Evolutionary conservation across 2,888 invertebrate genomes (phyloP), one percentile per base, ranked within the genome.

Genomic region (Slavum lentiscoides): DNA sequence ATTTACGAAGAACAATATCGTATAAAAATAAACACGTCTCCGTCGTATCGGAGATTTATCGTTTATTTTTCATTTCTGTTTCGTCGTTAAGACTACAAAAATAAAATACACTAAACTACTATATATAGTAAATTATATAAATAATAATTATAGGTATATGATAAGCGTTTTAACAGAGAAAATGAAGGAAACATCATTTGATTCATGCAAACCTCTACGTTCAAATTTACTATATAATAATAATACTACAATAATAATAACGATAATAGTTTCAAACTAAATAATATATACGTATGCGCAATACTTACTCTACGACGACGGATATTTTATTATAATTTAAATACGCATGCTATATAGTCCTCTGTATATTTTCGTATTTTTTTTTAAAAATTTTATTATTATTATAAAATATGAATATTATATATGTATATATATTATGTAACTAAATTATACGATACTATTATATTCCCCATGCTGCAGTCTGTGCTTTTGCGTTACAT

Each of bases 401-500:
- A 43, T 23, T 69, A 11, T 37, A 39, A 17, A 39, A 43, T 59
- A 67, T 15, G n/a, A 30, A 30, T 30, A 30, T 30, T 30, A 30
- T 30, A 30, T 30, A 30, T 4, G 30, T 30, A 2, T 30, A 30
- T 59, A 39, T 13, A 21, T 49, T 49, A 49, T 9, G 49, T 49
- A 21, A 69, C 69, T 69, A 49, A 49, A 49, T 23, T 64, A 72
- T 30, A 82, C 17, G 17, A 55, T 55, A n/a, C n/a, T n/a, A n/a
- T n/a, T n/a, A 53, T 37, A 61, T 69, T 67, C 84, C 84, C 84
- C 84, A 84, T 84, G 84, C 84, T 84, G 84, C 84, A 83, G 84
- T 84, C 84, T 84, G 84, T 84, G 84, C 84, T 83, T 82, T 81
- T 82, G 82, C 83, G 80, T 67, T 69, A 77, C 82, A 53, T 80